Percentiles rank a stretch among this genome's conserved stretches.
Conservation (phyloP, 2,113 vertebrate species). For the Bothrops jararaca region DNA sequence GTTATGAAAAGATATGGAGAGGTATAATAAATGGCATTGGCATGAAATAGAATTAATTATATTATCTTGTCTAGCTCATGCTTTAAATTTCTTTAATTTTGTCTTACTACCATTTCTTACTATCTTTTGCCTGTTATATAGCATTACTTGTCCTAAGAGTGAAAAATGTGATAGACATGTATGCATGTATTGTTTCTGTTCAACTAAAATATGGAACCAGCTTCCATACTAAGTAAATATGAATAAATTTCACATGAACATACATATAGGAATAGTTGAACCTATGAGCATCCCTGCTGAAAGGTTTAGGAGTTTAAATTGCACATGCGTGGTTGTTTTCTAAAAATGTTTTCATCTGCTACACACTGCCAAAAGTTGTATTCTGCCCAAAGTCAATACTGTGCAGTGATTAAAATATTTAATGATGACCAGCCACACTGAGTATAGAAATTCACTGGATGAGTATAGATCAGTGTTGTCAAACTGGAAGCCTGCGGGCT, state of each 20-base stretch:
- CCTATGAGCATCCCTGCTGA: background rate
- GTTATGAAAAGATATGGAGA: background rate
- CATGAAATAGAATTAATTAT: background rate
- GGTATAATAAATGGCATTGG: background rate
- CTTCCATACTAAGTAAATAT: background rate
- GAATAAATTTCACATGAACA: background rate
- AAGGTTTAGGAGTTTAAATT: background rate
- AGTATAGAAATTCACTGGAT: too few relatives aligned
- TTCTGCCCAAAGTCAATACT: background rate
- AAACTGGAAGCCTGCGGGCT: too few relatives aligned
- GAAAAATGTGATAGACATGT: background rate
- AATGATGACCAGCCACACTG: too few relatives aligned
- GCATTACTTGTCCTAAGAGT: background rate
- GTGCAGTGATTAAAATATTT: background rate
- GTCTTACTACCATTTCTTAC: background rate
- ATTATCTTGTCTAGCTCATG: background rate
- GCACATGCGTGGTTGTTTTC: background rate
- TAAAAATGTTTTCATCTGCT: background rate
- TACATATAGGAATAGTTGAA: background rate
- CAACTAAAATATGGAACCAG: background rate
- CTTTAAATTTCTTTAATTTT: background rate
- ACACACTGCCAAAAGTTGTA: background rate
- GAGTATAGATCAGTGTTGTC: too few relatives aligned
- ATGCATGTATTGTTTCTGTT: background rate
- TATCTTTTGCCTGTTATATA: background rate